A percentile compares a stretch with the other conserved stretches of the same genome.
Conservation (phyloP, 2,797 vertebrate species). For the Poecile montanus region DNA sequence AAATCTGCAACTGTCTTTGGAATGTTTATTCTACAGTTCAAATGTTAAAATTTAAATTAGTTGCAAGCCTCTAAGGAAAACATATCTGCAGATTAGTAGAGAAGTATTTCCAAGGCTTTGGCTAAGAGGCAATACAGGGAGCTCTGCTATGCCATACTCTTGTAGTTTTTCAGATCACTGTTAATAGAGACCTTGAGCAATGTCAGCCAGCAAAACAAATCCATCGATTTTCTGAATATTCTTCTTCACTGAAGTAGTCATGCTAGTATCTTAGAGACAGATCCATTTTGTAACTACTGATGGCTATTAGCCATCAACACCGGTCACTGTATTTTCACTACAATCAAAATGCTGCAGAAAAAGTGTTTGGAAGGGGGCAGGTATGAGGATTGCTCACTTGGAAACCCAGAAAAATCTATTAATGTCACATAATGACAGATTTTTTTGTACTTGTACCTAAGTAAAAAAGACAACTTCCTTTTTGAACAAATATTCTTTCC, state of each 20-base stretch:
- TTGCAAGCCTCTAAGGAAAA: neutral
- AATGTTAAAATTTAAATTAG: neutral
- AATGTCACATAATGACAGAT: neutral
- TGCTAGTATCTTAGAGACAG: neutral
- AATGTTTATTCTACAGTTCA: neutral
- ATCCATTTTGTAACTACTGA: neutral
- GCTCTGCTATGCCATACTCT: neutral
- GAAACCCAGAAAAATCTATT: neutral
- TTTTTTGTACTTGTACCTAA: neutral
- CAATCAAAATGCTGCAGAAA: neutral
- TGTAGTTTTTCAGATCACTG: neutral
- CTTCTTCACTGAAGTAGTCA: neutral
- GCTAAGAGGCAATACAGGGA: neutral
- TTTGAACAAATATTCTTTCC: neutral
- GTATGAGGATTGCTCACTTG: neutral
- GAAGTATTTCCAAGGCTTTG: neutral
- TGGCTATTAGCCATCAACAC: neutral
- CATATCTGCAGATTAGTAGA: neutral
- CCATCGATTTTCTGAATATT: neutral
- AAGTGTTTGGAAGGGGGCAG: neutral
- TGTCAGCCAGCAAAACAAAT: neutral
- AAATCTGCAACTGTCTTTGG: neutral
- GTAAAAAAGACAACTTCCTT: neutral
- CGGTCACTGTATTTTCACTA: neutral
- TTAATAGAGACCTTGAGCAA: neutral